These are phyloP conservation scores for Mormoops blainvillei DNA, from an alignment of 2,113 vertebrate species.

Conservation along the genomic window DNA sequence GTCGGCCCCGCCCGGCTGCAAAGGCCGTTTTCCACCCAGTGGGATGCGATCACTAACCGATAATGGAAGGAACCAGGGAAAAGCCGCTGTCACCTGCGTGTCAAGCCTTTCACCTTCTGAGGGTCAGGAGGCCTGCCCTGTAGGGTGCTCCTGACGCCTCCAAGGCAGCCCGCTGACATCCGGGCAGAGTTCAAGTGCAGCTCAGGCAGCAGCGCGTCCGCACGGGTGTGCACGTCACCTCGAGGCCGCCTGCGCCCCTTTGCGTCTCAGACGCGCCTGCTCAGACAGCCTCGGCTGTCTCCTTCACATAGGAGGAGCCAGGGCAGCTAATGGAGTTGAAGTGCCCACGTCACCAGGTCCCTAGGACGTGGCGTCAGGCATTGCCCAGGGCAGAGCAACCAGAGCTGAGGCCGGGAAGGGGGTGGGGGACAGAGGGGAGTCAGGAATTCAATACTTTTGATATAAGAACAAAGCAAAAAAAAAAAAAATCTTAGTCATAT, in stretches of 20 bases:
- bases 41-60: neutral
- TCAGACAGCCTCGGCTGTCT: neutral
- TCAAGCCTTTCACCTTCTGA: neutral
- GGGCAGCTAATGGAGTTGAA: neutral
- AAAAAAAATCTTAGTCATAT: neutral
- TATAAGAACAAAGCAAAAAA: neutral
- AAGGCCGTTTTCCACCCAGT: neutral
- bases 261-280: neutral
- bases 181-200: neutral
- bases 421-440: neutral
- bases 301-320: neutral
- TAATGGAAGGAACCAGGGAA: fast-evolving
- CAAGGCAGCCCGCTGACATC: neutral
- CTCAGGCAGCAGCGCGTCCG: fast-evolving
- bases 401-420: neutral
- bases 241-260: neutral
- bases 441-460: neutral
- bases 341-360: neutral
- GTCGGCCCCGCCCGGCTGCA: fast-evolving
- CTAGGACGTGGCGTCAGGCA: neutral
- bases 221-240: neutral
- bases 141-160: neutral
- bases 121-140: neutral
- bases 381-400: fast-evolving
- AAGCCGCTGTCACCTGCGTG: no score